Percentiles rank a stretch among this genome's conserved stretches.
phyloP scores from a whole-genome alignment of 2,113 vertebrate species.

The Paracanthobrama guichenoti region DNA sequence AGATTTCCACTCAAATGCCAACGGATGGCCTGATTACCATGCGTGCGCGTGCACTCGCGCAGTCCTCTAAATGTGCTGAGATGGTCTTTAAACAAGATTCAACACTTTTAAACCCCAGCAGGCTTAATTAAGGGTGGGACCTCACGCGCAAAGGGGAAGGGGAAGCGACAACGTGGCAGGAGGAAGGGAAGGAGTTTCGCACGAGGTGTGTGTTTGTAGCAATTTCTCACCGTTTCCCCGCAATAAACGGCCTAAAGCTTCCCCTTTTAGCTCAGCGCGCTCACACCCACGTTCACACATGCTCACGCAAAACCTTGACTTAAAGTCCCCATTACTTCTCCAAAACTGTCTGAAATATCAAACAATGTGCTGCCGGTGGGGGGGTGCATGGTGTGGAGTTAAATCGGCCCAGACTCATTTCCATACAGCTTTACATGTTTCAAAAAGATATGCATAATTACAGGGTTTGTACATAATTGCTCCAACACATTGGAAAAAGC shows the following conservation, averaged over 20 bases:
- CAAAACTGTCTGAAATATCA: slow-evolving; percentile 71
- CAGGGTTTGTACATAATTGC: slow-evolving; percentile 77
- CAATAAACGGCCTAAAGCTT: slow-evolving; percentile 47
- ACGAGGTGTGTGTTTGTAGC: slow-evolving; percentile 45
- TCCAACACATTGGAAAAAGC: slow-evolving; percentile 73
- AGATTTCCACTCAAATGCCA: slow-evolving; percentile 77
- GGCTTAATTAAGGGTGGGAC: slow-evolving; percentile 96
- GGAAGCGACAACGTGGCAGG: slow-evolving; percentile 37
- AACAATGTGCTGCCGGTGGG: slow-evolving; percentile 66
- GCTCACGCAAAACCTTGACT: slow-evolving; percentile 46
- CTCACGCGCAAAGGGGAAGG: slow-evolving; percentile 71
- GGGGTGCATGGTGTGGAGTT: slow-evolving; percentile 56
- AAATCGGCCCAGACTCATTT: slow-evolving; percentile 71
- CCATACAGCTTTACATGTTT: slow-evolving; percentile 77
- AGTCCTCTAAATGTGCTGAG: slow-evolving; percentile 94
- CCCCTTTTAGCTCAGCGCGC: slow-evolving; percentile 36
- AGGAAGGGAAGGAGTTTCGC: slow-evolving; percentile 24
- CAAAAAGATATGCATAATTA: slow-evolving; percentile 79
- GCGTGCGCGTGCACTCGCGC: slow-evolving; percentile 69
- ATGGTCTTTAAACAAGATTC: slow-evolving; percentile 91
- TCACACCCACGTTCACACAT: slow-evolving; percentile 47
- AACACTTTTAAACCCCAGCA: slow-evolving; percentile 92
- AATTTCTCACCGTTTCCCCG: slow-evolving; percentile 58
- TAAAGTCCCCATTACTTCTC: slow-evolving; percentile 66
- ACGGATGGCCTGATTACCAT: slow-evolving; percentile 83